Base-by-base conservation (phyloP, 2,113 vertebrate genomes). In the Casuarius casuarius region DNA sequence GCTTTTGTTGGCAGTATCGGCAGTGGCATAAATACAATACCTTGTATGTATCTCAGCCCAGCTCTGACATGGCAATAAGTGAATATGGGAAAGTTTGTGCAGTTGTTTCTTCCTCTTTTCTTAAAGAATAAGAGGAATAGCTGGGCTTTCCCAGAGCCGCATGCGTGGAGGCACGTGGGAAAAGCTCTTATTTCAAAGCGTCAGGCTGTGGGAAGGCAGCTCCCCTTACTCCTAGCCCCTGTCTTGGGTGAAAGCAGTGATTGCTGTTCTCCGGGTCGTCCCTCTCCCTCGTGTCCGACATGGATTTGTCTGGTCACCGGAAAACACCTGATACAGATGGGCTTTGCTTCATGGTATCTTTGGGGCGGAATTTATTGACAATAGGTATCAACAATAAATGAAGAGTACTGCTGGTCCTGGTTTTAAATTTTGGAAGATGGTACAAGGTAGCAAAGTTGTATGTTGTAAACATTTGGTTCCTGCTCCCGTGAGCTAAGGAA, bases 1-100 rank as follows among this genome's bases (percentile, higher is more conserved):
- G 74, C 71, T 95, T 97, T 94, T 94, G 95, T 87, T 94, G 87
- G 84, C 94, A 82, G 76, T 90, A 95, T 96, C 12, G 2, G 44
- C 87, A 85, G 49, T 94, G 78, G 42, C 92, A 91, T 91, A 95
- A 80, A 74, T 73, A 70, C n/a, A 42, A 80, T 70, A 56, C 77
- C 89, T 92, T 83, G 40, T 70, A 42, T 18, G 4, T 84, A 76
- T 94, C 91, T 91, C 67, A 90, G 75, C 78, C 71, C 87, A 91
- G 84, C 94, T 97, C 94, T 96, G 91, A 66, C 52, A 79, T 0
- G 1, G 78, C 74, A 94, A 13, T 66, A 84, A 68, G 28, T 35
- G 35, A 94, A 94, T 83, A 94, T 67, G 77, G 75, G 59, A 85
- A 85, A 76, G 58, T 70, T 91, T 89, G 54, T 29, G 18, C 44